Evolutionary conservation across 2,113 vertebrate species (phyloP), one percentile per base, ranked within the genome.

Genomic region (Notarius quadriscutis): DNA sequence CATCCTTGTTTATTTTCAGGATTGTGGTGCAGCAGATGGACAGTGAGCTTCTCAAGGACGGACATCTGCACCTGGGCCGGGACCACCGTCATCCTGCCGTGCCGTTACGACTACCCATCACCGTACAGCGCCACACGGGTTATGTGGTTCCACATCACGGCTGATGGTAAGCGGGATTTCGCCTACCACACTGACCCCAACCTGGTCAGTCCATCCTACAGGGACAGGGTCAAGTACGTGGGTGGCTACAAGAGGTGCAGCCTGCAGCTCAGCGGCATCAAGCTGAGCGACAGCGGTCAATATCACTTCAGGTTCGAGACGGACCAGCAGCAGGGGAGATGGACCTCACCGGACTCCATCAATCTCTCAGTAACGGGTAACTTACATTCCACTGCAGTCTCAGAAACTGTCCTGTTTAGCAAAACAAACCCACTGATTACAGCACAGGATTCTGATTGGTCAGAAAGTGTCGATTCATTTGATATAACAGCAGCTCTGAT

Each of bases 231-330:
- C 41, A 86, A 90, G 93, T 83, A 93, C 91, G 22, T 94, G 91
- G 94, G 95, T 51, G 75, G 91, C 77, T 30, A 89, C 90, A 92
- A 91, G 72, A 87, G 90, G 63, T 92, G 92, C 85, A 88, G 84
- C 22, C 81, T 96, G 82, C 94, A 95, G 91, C 94, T 96, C 63
- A 92, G 90, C 1, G 82, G 89, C 7, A 92, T 94, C 41, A 93
- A 92, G 87, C 89, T 94, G 83, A 95, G 93, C n/a, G 95, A 96
- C 88, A 93, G 90, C 0, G 95, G 95, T 12, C 92, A 94, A 84
- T 96, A 95, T 88, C 94, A 95, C 92, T 96, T 96, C 89, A 93
- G 95, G 89, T 95, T 96, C 79, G 94, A 95, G 89, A 95, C 94
- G 0, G 93, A 95, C 88, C 93, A 95, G 12, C 93, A 91, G 1